phyloP scores from a whole-genome alignment of 2,888 invertebrate species.

The Yponomeuta plumbellus region DNA sequence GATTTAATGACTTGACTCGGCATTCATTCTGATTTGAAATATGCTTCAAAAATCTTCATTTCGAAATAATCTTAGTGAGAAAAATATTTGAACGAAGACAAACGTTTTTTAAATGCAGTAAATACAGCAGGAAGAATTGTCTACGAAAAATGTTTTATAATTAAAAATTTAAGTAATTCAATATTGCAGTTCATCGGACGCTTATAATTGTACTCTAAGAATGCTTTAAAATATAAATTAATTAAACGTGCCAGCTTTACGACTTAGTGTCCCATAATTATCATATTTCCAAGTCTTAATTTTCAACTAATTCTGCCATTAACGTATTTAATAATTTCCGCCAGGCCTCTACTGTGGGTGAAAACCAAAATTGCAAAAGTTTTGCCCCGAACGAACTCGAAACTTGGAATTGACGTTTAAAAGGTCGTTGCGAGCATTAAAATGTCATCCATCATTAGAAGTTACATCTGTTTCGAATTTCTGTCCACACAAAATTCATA shows the following conservation, averaged over 20 bases:
- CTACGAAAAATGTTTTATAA: no score
- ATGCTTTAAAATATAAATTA: neutral
- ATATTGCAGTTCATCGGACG: no score
- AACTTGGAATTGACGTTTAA: slow-evolving; percentile 36
- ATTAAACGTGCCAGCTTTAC: neutral
- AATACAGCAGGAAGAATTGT: no score
- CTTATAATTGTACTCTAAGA: no score
- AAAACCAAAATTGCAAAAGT: slow-evolving; percentile 52
- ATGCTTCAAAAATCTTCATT: no score
- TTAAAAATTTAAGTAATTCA: no score
- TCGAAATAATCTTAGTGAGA: no score
- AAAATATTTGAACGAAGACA: no score
- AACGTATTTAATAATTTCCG: slow-evolving; percentile 42
- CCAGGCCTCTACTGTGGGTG: slow-evolving; percentile 48
- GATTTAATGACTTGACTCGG: no score
- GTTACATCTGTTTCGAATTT: neutral
- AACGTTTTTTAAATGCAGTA: no score
- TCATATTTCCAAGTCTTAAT: neutral
- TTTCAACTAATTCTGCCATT: slow-evolving; percentile 33
- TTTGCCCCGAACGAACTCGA: slow-evolving; percentile 34
- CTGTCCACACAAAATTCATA: neutral
- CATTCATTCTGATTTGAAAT: no score
- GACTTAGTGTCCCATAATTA: neutral
- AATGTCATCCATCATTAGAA: neutral
- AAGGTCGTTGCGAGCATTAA: slow-evolving; percentile 23